Evolutionary conservation across 2,797 vertebrate genomes (phyloP).

Genomic region (Pseudocheirus occidentalis): DNA sequence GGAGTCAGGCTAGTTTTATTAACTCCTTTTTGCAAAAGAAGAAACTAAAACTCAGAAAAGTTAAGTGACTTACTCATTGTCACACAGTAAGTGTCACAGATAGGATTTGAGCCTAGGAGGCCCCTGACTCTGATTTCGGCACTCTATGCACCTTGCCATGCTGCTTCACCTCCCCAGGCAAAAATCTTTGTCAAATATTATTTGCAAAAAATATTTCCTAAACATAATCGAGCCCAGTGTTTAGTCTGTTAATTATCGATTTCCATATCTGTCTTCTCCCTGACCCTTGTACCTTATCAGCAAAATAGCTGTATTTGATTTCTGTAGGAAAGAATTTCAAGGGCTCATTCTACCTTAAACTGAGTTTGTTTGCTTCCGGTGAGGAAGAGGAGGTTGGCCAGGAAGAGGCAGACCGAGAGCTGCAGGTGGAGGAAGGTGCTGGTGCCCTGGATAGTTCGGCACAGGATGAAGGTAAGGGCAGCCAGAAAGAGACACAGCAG

Average conservation of each 20-base stretch:
- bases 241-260: not conserved
- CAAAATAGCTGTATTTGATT: not conserved
- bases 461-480: slow-evolving; percentile 76
- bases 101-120: not conserved
- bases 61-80: not conserved
- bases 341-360: slow-evolving; percentile 53
- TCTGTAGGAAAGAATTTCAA: not conserved
- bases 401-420: slow-evolving; percentile 80
- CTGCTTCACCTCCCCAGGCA: not conserved
- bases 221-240: not conserved
- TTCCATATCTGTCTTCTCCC: not conserved
- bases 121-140: not conserved
- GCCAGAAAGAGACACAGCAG: slow-evolving; percentile 80
- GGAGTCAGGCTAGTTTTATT: not conserved
- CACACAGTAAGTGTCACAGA: not conserved
- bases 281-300: not conserved
- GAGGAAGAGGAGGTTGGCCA: slow-evolving; percentile 79
- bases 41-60: not conserved
- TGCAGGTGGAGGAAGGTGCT: slow-evolving; percentile 75
- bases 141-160: not conserved
- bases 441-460: slow-evolving; percentile 67
- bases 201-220: not conserved
- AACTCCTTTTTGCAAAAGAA: not conserved
- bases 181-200: not conserved
- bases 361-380: not conserved